phyloP scores from a whole-genome alignment of 2,888 invertebrate genomes.

The Leucophenga maculata region DNA sequence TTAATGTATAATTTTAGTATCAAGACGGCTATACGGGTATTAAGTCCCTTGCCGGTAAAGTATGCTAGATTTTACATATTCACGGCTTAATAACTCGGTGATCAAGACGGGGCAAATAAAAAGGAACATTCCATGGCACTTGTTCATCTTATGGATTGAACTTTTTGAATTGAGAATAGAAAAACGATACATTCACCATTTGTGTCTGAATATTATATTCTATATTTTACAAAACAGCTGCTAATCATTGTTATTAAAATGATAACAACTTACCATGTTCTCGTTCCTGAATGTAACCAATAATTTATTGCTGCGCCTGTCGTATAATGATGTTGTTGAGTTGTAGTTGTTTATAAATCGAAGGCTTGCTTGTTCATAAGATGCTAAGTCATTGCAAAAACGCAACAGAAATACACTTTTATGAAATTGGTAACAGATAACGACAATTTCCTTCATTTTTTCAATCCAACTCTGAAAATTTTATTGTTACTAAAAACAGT shows the following conservation, averaged over 20 bases:
- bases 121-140: too few relatives aligned
- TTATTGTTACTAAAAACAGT: neutral
- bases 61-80: too few relatives aligned
- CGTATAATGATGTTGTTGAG: constrained; percentile 81
- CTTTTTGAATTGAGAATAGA: constrained; percentile 8
- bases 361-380: constrained; percentile 77
- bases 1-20: too few relatives aligned
- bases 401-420: constrained; percentile 80
- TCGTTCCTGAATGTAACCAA: constrained; percentile 84
- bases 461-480: constrained; percentile 75
- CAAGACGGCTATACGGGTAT: too few relatives aligned
- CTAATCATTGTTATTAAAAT: too few relatives aligned
- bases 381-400: constrained; percentile 80
- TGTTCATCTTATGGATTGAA: too few relatives aligned
- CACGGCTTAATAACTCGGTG: too few relatives aligned
- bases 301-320: constrained; percentile 78
- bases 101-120: too few relatives aligned
- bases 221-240: too few relatives aligned
- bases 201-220: neutral
- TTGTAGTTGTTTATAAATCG: constrained; percentile 82
- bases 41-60: too few relatives aligned
- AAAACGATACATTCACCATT: neutral
- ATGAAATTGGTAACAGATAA: constrained; percentile 81
- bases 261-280: constrained; percentile 75
- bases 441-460: constrained; percentile 78